phyloP scores from a whole-genome alignment of 37 sponge, comb jelly and placozoan genomes.

The Diacarnus erythraeanus region DNA sequence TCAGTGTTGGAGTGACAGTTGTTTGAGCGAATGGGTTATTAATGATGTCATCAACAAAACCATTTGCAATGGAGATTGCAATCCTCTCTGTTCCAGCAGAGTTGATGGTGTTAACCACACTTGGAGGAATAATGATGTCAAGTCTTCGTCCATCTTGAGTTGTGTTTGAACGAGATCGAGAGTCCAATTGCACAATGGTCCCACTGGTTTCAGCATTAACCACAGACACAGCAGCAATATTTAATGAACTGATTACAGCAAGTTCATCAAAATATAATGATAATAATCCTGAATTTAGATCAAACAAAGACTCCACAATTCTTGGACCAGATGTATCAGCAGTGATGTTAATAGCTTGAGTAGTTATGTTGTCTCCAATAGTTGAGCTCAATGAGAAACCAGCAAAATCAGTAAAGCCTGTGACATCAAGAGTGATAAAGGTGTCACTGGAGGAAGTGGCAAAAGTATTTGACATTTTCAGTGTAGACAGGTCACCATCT shows the following conservation, averaged over 20 bases:
- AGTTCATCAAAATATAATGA: slow-evolving; percentile 68
- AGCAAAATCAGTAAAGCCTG: slow-evolving; percentile 62
- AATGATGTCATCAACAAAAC: slow-evolving; percentile 64
- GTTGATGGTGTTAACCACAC: slow-evolving; percentile 64
- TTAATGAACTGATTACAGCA: slow-evolving; percentile 26
- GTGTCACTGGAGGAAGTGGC: slow-evolving; percentile 45
- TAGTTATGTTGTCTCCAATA: not conserved
- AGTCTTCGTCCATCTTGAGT: slow-evolving; percentile 39
- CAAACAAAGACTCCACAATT: slow-evolving; percentile 40
- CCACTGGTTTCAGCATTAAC: slow-evolving; percentile 35
- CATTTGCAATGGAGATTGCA: slow-evolving; percentile 19
- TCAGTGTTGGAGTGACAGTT: slow-evolving; percentile 20
- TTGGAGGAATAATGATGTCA: slow-evolving; percentile 28
- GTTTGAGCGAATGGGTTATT: not conserved
- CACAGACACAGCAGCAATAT: slow-evolving; percentile 49
- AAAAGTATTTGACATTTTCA: slow-evolving; percentile 56
- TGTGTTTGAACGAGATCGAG: slow-evolving; percentile 1
- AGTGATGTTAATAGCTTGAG: slow-evolving; percentile 26
- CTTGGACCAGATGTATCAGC: slow-evolving; percentile 72
- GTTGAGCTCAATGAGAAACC: slow-evolving; percentile 54
- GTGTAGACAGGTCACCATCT: slow-evolving; percentile 24
- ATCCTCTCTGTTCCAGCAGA: slow-evolving; percentile 43
- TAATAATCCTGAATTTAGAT: slow-evolving; percentile 76
- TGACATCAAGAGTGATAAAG: slow-evolving; percentile 39
- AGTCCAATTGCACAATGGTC: slow-evolving; percentile 31